Evolutionary conservation across 2,888 invertebrate species (phyloP).

Genomic region (Maniola hyperantus): DNA sequence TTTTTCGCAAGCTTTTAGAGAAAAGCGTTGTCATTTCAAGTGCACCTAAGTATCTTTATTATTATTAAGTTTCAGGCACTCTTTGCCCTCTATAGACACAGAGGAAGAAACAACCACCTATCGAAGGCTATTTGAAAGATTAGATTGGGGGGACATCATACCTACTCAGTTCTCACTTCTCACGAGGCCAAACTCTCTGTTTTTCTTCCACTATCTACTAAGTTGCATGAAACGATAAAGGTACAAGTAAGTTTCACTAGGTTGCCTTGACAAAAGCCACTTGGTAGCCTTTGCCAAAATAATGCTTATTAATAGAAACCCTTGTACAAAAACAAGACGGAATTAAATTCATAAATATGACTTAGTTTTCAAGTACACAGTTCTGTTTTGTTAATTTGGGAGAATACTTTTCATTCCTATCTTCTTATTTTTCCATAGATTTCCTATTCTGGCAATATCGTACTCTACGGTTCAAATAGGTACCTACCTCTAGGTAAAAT

Average conservation of each 20-base stretch:
- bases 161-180: conserved; percentile 65
- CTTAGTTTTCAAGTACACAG: too few relatives aligned
- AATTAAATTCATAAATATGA: too few relatives aligned
- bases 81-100: conserved; percentile 31
- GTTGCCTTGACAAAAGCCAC: neutral
- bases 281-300: neutral
- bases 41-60: too few relatives aligned
- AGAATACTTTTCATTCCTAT: too few relatives aligned
- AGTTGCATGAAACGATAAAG: neutral
- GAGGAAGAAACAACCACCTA: conserved; percentile 36
- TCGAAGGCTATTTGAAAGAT: conserved; percentile 53
- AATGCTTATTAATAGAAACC: neutral
- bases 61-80: too few relatives aligned
- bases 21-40: too few relatives aligned
- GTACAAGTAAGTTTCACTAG: neutral
- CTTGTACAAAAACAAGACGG: too few relatives aligned
- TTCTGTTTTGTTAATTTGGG: too few relatives aligned
- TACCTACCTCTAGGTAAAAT: neutral
- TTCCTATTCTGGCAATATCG: too few relatives aligned
- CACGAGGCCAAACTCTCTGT: conserved; percentile 51
- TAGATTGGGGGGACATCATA: conserved; percentile 74
- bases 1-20: too few relatives aligned
- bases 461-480: too few relatives aligned
- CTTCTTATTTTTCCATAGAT: too few relatives aligned
- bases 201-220: conserved; percentile 2